A percentile compares a stretch with the other conserved stretches of the same genome.
phyloP scores from a whole-genome alignment of 2,888 invertebrate species.

The Capitulum mitella region DNA sequence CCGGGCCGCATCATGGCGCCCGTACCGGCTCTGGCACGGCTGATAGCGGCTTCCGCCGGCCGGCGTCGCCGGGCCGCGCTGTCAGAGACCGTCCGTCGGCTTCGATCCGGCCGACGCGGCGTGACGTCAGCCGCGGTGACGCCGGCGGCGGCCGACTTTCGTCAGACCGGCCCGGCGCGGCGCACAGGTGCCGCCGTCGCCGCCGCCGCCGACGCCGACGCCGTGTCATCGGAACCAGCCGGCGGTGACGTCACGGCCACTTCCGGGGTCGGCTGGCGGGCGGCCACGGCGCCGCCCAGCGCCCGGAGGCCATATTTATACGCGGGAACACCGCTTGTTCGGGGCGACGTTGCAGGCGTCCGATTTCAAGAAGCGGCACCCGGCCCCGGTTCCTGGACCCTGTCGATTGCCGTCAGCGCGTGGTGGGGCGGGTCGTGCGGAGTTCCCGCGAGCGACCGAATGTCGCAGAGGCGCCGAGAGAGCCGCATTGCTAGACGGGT shows the following conservation, averaged over 20 bases:
- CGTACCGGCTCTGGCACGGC: neutral
- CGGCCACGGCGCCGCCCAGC: too few species aligned
- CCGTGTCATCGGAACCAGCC: neutral
- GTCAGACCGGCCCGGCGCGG: neutral
- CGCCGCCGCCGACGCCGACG: neutral
- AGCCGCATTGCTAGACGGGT: too few species aligned
- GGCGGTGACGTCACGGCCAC: neutral
- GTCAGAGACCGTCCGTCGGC: neutral
- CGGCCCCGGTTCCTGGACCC: too few species aligned
- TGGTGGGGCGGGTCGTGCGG: too few species aligned
- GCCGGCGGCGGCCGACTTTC: neutral
- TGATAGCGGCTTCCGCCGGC: neutral
- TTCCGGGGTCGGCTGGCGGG: neutral
- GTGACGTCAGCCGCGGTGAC: conserved; percentile 15
- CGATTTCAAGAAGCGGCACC: too few species aligned
- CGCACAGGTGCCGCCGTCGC: too few species aligned
- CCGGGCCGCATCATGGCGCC: neutral
- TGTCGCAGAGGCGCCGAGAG: too few species aligned
- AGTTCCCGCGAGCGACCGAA: too few species aligned
- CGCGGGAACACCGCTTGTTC: too few species aligned
- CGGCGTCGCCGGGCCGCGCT: neutral
- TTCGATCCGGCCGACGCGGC: neutral
- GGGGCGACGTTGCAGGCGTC: too few species aligned
- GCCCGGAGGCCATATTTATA: neutral
- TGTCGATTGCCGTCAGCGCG: too few species aligned